Evolutionary conservation across 2,888 invertebrate species (phyloP).

Genomic region (Tetragonula carbonaria): DNA sequence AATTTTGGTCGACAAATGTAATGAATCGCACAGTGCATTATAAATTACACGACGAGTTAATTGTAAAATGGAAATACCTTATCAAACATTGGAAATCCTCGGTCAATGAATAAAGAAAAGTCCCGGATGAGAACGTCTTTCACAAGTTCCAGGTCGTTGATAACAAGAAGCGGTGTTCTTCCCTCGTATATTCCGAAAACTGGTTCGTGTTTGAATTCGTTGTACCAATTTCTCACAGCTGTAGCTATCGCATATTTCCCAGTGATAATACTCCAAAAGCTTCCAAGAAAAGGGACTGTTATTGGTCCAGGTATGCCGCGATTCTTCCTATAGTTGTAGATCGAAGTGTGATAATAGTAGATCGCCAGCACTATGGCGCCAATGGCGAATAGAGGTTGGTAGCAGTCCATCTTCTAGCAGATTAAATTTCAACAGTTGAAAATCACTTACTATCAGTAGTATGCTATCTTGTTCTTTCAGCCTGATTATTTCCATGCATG

Average conservation of each 20-base stretch:
- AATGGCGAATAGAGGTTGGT: conserved; percentile 67
- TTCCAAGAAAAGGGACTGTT: too few relatives aligned
- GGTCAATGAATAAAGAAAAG: conserved; percentile 74
- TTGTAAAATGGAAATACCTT: not conserved
- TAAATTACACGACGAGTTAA: not conserved
- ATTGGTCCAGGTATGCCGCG: conserved; percentile 77
- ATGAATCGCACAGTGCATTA: not conserved
- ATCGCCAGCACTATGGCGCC: conserved; percentile 78
- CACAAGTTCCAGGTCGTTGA: conserved; percentile 81
- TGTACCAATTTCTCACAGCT: conserved; percentile 54
- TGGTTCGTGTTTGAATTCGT: conserved; percentile 62
- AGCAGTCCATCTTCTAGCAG: not conserved
- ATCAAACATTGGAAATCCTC: not conserved
- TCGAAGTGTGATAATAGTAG: conserved; percentile 75
- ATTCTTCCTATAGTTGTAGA: conserved; percentile 67
- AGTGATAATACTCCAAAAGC: too few relatives aligned
- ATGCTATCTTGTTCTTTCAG: too few relatives aligned
- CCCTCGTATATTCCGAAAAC: conserved; percentile 82
- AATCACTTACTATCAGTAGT: too few relatives aligned
- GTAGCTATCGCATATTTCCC: conserved; percentile 19
- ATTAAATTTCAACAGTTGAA: not conserved
- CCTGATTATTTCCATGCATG: too few relatives aligned
- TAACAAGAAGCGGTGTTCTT: conserved; percentile 76
- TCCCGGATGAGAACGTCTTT: conserved; percentile 82
- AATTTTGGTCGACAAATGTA: too few relatives aligned